Evolutionary conservation across 2,113 vertebrate species (phyloP), one percentile per base, ranked within the genome.

Genomic region (Fregetta grallaria): DNA sequence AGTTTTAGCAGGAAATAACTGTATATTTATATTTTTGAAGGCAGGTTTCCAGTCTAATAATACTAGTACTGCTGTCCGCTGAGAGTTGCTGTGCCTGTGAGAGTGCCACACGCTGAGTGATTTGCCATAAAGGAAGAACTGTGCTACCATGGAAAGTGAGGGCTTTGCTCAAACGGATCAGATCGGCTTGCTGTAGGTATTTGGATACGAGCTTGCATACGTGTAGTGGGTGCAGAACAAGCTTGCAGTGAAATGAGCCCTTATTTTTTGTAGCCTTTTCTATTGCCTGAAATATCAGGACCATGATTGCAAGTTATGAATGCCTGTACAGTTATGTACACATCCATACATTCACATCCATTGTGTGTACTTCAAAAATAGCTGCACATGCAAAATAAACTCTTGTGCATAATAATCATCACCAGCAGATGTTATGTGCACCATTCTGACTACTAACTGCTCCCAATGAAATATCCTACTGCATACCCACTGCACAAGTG

Each of bases 131-230:
- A 38, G 22, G 27, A 72, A 70, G 47, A 68, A 44, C 62, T 40
- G 42, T 75, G 29, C n/a, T 77, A 7, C 38, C 17, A 25, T 6
- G 6, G 10, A 30, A 71, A 75, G 17, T 7, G 23, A 75, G 18
- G 29, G 20, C 53, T 75, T 76, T 79, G 73, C 34, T 74, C 50
- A 50, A 42, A 45, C 0, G 0, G 22, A 25, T 50, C 10, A 38
- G 7, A 38, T 52, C 0, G 0, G 6, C 27, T 70, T 73, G 40
- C 72, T 70, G 21, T 22, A 70, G 21, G 42, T 84, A 32, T 0
- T 0, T 55, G 32, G 27, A 21, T 62, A 67, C 0, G 0, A 68
- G 6, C n/a, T 15, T 3, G 1, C 29, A 56, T 4, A 21, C 0
- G 1, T 22, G 18, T 25, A 53, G 25, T 0, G 3, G 13, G 18